phyloP scores from a whole-genome alignment of 2,797 vertebrate species.

The Threskiornis aethiopicus region DNA sequence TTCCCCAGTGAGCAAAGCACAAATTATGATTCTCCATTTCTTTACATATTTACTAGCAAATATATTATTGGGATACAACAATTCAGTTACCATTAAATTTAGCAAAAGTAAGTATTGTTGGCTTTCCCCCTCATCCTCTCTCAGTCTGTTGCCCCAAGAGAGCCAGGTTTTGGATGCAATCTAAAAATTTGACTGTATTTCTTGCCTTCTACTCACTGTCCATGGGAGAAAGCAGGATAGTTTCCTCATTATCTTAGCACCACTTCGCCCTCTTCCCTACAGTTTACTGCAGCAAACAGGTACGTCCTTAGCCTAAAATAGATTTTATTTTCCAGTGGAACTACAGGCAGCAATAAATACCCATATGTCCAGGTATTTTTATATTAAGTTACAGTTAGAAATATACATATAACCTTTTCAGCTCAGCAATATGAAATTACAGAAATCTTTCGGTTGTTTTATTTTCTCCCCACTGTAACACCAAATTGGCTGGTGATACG shows the following conservation, averaged over 20 bases:
- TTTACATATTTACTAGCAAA: not conserved
- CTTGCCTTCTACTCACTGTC: not conserved
- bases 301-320: not conserved
- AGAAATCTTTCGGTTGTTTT: conserved; percentile 40
- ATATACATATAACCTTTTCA: not conserved
- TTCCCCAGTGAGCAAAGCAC: not conserved
- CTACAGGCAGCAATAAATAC: not conserved
- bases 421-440: not conserved
- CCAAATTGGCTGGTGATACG: conserved; percentile 52
- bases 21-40: not conserved
- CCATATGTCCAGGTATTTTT: not conserved
- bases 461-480: conserved; percentile 40
- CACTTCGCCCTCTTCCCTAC: not conserved
- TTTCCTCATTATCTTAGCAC: not conserved
- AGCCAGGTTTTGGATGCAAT: not conserved
- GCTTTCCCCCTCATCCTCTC: accelerated
- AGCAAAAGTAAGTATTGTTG: not conserved
- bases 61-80: not conserved
- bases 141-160: not conserved
- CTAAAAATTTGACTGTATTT: not conserved
- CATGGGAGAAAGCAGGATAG: not conserved
- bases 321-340: not conserved
- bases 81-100: not conserved
- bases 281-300: not conserved
- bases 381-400: not conserved